Evolutionary conservation across 1,140 invertebrate genomes (phyloP).

Genomic region (Apis laboriosa): DNA sequence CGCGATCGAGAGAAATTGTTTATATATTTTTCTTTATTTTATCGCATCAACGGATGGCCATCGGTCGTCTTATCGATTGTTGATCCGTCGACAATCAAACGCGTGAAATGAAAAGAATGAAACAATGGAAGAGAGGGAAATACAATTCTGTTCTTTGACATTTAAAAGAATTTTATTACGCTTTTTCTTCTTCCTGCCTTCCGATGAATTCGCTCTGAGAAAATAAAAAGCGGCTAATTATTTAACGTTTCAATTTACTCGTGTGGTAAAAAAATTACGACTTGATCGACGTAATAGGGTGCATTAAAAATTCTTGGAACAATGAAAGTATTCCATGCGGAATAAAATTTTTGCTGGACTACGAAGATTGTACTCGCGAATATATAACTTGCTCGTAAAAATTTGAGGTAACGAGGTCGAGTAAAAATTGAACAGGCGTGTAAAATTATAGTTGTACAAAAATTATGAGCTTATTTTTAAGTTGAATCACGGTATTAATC

Average conservation of each 20-base stretch:
- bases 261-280: background rate
- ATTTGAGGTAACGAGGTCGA: no score
- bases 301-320: no score
- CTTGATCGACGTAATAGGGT: no score
- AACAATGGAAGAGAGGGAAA: conserved; percentile 9
- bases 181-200: background rate
- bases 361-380: no score
- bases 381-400: no score
- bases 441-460: no score
- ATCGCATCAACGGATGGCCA: conserved; percentile 33
- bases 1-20: background rate
- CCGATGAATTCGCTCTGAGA: conserved; percentile 5
- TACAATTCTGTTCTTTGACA: conserved; percentile 38
- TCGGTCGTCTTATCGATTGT: conserved; percentile 50
- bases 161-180: conserved; percentile 25
- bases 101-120: conserved; percentile 19
- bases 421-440: no score
- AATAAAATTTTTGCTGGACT: no score
- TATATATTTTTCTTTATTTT: conserved; percentile 10
- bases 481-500: no score
- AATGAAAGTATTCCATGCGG: no score
- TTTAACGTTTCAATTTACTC: background rate
- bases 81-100: conserved; percentile 48
- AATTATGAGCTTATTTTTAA: no score
- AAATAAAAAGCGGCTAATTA: background rate